Evolutionary conservation across 2,113 vertebrate genomes (phyloP).

Genomic region (Albula goreensis): DNA sequence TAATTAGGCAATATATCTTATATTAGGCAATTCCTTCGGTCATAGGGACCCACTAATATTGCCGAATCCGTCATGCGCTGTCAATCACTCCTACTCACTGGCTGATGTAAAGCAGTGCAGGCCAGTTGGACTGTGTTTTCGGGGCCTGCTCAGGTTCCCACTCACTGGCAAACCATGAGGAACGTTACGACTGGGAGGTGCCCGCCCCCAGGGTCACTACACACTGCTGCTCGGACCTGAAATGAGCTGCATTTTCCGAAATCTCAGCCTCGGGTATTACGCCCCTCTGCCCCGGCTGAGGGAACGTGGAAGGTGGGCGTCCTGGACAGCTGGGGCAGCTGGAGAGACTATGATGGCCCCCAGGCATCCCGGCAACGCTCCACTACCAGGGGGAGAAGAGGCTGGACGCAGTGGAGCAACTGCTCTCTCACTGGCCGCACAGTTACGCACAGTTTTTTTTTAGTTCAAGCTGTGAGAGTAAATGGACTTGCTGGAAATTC

Average conservation of each 20-base stretch:
- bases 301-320: not conserved
- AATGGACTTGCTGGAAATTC: constrained; percentile 9
- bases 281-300: not conserved
- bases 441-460: constrained; percentile 19
- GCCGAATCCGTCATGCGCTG: not conserved
- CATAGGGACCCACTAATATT: not conserved
- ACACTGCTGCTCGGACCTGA: not conserved
- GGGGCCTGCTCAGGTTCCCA: not conserved
- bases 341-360: not conserved
- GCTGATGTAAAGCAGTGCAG: not conserved
- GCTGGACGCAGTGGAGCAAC: not conserved
- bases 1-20: not conserved
- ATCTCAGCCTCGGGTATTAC: not conserved
- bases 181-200: not conserved
- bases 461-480: not conserved
- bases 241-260: constrained; percentile 9
- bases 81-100: not conserved
- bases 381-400: not conserved
- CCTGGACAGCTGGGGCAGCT: not conserved
- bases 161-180: not conserved
- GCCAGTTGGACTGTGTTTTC: not conserved
- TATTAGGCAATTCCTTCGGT: not conserved
- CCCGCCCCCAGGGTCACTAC: not conserved
- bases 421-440: constrained; percentile 1
- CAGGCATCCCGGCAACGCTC: not conserved